Base-by-base conservation (phyloP, 2,888 invertebrate species). In the Ethmia dodecea region DNA sequence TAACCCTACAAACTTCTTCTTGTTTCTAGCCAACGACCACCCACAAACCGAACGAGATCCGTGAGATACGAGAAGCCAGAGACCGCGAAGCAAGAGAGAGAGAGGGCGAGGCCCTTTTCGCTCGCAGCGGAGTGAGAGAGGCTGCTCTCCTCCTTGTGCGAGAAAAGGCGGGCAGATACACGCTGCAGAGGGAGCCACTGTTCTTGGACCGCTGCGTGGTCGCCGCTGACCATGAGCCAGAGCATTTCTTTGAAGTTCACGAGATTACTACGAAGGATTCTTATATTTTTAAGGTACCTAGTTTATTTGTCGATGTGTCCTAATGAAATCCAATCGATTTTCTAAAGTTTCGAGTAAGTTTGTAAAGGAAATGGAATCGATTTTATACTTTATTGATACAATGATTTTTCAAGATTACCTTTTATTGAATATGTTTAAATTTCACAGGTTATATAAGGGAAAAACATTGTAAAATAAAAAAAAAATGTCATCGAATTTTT, bases 171-270 rank as follows among this genome's bases (percentile, higher is more conserved):
- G 95, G 95, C 35, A 89, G 96, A 52, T 95, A 94, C 70, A 92
- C 94, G 24, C 86, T 95, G 51, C 88, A 96, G 54, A 89, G 96
- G 87, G 97, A 97, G 68, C 97, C 97, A 22, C 88, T 97, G 50
- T 94, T 93, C 78, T 88, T 98, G 62, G 96, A 96, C 72, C 90
- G 95, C 59, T 97, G 97, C 78, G 94, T 98, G 47, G 93, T 98
- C 37, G 94, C 93, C 35, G 93, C 94, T 33, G 97, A 97, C 72
- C 92, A 94, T 39, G 96, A 97, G 55, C 93, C 93, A 70, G 95
- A 96, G 68, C 96, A 97, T 73, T 96, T 96, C 76, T 97, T 98
- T 73, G 98, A 98, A 88, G 92, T 98, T 49, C 96, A 96, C 79
- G 97, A 97, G 83, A 90, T 96, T 48, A 92, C 94, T 47, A 93